Evolutionary conservation across 2,113 vertebrate species (phyloP).

Genomic region (Chamaea fasciata): DNA sequence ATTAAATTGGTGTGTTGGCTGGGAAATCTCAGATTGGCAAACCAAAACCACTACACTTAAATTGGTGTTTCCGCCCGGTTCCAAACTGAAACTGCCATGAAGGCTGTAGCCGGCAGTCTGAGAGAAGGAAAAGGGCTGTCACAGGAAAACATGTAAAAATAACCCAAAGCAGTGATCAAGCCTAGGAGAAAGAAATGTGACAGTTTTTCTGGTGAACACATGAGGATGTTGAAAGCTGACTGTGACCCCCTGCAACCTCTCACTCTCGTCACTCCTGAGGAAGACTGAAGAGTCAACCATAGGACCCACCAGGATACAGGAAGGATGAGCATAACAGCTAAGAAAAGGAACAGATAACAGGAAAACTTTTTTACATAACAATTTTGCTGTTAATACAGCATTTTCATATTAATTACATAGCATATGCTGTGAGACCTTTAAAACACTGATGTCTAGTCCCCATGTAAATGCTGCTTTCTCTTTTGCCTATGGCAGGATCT

Average conservation of each 20-base stretch:
- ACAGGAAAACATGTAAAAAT: background rate
- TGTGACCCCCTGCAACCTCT: background rate
- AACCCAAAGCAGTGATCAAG: background rate
- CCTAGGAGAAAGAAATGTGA: background rate
- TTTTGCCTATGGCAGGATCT: background rate
- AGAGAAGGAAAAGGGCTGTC: background rate
- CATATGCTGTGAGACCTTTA: background rate
- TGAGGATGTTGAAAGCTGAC: background rate
- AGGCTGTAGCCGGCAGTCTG: background rate
- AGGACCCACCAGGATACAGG: background rate
- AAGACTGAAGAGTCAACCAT: background rate
- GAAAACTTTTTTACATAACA: background rate
- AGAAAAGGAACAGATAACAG: background rate
- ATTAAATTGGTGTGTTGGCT: background rate
- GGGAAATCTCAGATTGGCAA: background rate
- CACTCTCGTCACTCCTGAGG: fast-evolving
- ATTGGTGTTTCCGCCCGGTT: background rate
- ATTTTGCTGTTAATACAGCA: background rate
- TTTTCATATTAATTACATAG: background rate
- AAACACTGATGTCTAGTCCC: background rate
- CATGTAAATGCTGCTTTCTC: background rate
- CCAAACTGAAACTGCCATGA: background rate
- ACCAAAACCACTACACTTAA: background rate
- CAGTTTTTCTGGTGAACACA: background rate
- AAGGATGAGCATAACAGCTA: background rate